Conservation (phyloP, 2,113 vertebrate species). For the Cromileptes altivelis region DNA sequence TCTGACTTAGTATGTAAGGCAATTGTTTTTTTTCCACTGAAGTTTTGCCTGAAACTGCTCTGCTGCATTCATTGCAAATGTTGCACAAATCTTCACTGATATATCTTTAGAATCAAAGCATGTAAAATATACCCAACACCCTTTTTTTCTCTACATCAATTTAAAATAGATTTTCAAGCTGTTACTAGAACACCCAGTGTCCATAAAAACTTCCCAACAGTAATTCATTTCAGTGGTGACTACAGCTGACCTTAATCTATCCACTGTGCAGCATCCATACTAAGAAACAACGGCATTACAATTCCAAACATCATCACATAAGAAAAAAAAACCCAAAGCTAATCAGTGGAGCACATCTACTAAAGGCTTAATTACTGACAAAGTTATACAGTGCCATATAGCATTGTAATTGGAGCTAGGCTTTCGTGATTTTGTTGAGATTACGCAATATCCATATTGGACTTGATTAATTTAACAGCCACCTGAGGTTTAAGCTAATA, state of each 20-base stretch:
- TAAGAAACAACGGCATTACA: background rate
- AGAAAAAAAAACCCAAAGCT: too few relatives aligned
- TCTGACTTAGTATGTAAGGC: background rate
- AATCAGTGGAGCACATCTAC: constrained; percentile 15
- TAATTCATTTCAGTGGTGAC: background rate
- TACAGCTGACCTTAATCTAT: background rate
- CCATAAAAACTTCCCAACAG: background rate
- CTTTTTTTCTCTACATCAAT: background rate
- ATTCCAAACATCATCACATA: too few relatives aligned
- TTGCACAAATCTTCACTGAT: background rate
- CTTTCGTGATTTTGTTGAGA: constrained; percentile 21
- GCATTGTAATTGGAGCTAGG: constrained; percentile 1
- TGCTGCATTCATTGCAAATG: background rate
- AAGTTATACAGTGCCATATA: background rate
- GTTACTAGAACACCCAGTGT: background rate
- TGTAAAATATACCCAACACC: background rate
- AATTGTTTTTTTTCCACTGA: background rate
- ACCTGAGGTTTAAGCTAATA: constrained; percentile 45
- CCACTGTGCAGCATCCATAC: background rate
- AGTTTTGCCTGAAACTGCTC: background rate
- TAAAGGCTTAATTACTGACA: constrained; percentile 9
- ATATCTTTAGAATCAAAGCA: background rate
- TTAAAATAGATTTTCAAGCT: background rate
- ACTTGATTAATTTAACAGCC: constrained; percentile 46
- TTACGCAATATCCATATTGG: constrained; percentile 10